Evolutionary conservation across 1,140 invertebrate genomes (phyloP).

Genomic region (Caligus rogercresseyi): DNA sequence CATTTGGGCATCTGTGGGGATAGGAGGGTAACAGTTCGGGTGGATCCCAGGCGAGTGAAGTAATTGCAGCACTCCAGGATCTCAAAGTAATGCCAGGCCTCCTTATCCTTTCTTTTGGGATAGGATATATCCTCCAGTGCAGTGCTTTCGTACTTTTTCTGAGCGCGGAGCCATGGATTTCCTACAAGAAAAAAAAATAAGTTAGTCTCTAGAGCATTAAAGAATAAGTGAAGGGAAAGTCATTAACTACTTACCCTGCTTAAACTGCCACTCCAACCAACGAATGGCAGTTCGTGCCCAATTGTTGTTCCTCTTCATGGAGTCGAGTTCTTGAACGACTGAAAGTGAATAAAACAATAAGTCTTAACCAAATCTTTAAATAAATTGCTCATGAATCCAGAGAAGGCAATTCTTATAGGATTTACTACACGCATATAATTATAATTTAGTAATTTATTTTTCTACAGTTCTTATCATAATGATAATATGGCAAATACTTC

Average conservation of each 20-base stretch:
- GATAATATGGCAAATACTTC: too few relatives aligned
- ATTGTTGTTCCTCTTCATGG: neutral
- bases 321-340: conserved; percentile 10
- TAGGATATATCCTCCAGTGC: neutral
- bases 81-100: conserved; percentile 11
- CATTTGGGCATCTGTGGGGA: neutral
- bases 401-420: too few relatives aligned
- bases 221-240: too few relatives aligned
- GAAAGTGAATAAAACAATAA: too few relatives aligned
- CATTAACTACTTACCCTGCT: conserved; percentile 4
- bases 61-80: conserved; percentile 15
- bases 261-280: conserved; percentile 10
- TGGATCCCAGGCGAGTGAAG: neutral
- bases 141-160: conserved; percentile 1
- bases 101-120: conserved; percentile 6
- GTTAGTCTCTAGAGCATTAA: too few relatives aligned
- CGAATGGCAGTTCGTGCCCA: conserved; percentile 6
- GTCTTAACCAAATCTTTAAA: too few relatives aligned
- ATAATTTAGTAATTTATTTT: too few relatives aligned
- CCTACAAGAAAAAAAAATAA: neutral
- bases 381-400: too few relatives aligned
- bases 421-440: too few relatives aligned
- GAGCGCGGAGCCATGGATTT: conserved; percentile 8
- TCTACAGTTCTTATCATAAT: too few relatives aligned
- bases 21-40: neutral